Conservation (phyloP, 2,888 invertebrate genomes). For the Apotomis betuletana region DNA sequence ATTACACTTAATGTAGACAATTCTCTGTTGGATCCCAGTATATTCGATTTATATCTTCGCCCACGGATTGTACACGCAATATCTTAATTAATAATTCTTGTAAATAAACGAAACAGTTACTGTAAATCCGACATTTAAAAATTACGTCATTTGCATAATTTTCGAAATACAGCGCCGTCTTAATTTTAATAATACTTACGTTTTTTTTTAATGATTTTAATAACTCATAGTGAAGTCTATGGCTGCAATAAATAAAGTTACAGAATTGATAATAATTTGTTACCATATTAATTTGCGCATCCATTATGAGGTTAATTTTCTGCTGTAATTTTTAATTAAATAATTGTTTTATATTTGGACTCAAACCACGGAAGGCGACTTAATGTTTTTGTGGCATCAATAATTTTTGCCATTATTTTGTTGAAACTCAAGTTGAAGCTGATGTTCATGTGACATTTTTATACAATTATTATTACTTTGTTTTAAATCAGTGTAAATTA, state of each 20-base stretch:
- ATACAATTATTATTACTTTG: too few relatives aligned
- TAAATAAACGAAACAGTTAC: neutral
- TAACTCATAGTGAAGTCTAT: constrained; percentile 1
- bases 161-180: neutral
- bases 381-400: too few relatives aligned
- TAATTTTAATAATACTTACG: neutral
- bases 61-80: neutral
- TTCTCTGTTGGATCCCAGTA: constrained; percentile 42
- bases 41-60: constrained; percentile 18
- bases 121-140: constrained; percentile 9
- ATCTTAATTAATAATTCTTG: constrained; percentile 5
- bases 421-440: too few relatives aligned
- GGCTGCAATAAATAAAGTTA: neutral
- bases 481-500: too few relatives aligned
- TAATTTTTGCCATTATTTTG: too few relatives aligned
- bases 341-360: too few relatives aligned
- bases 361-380: too few relatives aligned
- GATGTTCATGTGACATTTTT: too few relatives aligned
- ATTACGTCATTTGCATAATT: constrained; percentile 4
- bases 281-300: too few relatives aligned
- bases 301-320: too few relatives aligned
- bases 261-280: too few relatives aligned
- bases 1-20: constrained; percentile 45
- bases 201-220: neutral
- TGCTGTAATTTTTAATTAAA: too few relatives aligned